Evolutionary conservation across 2,888 invertebrate species (phyloP), one percentile per base, ranked within the genome.

Genomic region (Apamea crenata): DNA sequence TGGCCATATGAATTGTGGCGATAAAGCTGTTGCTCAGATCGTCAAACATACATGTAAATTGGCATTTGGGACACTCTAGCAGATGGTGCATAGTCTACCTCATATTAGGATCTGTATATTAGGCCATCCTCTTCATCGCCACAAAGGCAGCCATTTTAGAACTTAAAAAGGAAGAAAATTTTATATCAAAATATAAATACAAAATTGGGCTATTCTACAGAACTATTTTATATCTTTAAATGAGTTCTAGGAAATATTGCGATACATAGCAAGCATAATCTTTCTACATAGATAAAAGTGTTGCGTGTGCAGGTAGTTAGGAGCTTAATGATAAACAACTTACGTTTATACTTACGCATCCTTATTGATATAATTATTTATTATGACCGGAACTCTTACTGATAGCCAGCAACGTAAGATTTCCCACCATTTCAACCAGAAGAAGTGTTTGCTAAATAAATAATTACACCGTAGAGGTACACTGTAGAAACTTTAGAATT

Each of bases 301-400:
- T 85, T 83, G 83, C 75, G 81, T 83, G 83, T 29, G n/a, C 59
- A 66, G n/a, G 44, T 66, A 75, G 47, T 68, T 63, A 72, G 56
- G 12, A 36, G 21, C 12, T 67, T 75, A 85, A 68, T 77, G 82
- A 77, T 82, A 84, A 82, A 83, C 77, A 85, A 70, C 70, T 76
- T 73, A 29, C 36, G 77, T 40, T 53, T 32, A 66, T 71, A 81
- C 66, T 61, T 56, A 73, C 53, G 73, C 82, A 83, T 85, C 82
- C 73, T 83, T 82, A 82, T 77, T 77, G 56, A 82, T n/a, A 67
- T 74, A 50, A 74, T 85, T 67, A 77, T 71, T 59, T 63, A 69
- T 73, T 74, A 84, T 59, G 74, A 70, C 82, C 86, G 86, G 78
- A 84, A 82, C 68, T 80, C 61, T 36, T 44, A 32, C 50, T 59